Conservation (phyloP, 2,888 invertebrate genomes). For the Alitta virens region DNA sequence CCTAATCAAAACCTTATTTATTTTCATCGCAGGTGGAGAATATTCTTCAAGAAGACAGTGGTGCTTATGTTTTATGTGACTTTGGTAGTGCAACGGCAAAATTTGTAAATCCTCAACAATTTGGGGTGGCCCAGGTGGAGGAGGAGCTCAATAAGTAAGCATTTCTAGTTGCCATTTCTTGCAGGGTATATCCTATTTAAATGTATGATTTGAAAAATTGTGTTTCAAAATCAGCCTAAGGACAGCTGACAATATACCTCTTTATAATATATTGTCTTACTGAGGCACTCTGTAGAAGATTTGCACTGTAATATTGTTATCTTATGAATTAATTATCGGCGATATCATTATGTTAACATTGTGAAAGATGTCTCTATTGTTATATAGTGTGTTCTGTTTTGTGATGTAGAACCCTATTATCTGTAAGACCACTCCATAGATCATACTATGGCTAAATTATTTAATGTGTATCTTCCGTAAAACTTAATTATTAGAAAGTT, state of each 20-base stretch:
- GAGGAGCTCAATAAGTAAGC: constrained; percentile 74
- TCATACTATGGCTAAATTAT: too few species aligned
- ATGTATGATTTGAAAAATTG: not conserved
- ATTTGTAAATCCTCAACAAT: constrained; percentile 48
- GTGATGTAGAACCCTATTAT: not conserved
- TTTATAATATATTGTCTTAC: too few species aligned
- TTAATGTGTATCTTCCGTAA: too few species aligned
- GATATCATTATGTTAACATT: not conserved
- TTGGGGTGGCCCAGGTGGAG: constrained; percentile 63
- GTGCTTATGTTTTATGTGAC: constrained; percentile 80
- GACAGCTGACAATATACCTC: too few species aligned
- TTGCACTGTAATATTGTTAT: too few species aligned
- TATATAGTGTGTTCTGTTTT: not conserved
- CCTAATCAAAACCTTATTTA: too few species aligned
- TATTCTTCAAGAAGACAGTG: constrained; percentile 71
- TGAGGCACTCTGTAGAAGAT: too few species aligned
- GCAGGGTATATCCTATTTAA: not conserved
- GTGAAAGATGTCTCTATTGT: not conserved
- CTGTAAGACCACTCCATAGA: not conserved
- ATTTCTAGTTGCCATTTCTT: not conserved
- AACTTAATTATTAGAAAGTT: too few species aligned
- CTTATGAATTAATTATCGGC: not conserved
- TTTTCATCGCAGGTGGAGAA: constrained; percentile 89
- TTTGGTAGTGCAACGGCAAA: constrained; percentile 91
- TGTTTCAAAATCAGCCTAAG: not conserved